Evolutionary conservation across 2,888 invertebrate genomes (phyloP).

Genomic region (Digitonthophagus gazella): DNA sequence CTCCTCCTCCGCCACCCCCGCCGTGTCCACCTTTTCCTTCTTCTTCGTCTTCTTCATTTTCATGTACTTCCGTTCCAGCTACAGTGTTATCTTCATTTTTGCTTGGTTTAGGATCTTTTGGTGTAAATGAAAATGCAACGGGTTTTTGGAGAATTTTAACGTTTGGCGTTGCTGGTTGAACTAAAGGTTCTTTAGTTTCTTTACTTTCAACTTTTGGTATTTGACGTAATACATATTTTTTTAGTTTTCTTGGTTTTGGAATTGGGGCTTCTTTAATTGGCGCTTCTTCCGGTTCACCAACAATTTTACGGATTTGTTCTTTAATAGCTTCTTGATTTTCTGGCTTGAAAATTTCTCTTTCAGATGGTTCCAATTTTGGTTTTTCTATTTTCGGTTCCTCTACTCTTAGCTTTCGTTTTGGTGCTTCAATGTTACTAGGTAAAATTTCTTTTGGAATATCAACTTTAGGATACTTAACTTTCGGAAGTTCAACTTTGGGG

Average conservation of each 20-base stretch:
- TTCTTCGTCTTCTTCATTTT: conserved; percentile 16
- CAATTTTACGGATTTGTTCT: background rate
- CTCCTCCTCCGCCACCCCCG: conserved; percentile 24
- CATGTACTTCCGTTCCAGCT: conserved; percentile 8
- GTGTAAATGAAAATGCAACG: conserved; percentile 41
- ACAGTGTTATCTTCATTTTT: conserved; percentile 26
- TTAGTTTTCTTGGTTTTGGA: conserved; percentile 45
- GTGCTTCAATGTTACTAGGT: background rate
- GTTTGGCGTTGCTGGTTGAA: background rate
- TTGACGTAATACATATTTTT: conserved; percentile 4
- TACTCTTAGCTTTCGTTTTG: background rate
- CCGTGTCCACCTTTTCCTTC: conserved; percentile 24
- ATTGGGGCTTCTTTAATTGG: conserved; percentile 36
- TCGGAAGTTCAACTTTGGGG: background rate
- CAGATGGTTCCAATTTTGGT: background rate
- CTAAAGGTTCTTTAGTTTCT: background rate
- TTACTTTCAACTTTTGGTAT: background rate
- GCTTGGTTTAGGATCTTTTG: conserved; percentile 27
- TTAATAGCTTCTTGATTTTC: background rate
- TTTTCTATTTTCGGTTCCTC: background rate
- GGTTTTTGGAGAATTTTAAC: conserved; percentile 42
- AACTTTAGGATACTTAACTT: background rate
- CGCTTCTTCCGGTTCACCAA: background rate
- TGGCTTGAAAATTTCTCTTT: background rate
- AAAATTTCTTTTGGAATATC: background rate